A percentile compares a stretch with the other conserved stretches of the same genome.
These are phyloP conservation scores for Falco punctatus DNA, from an alignment of 2,113 vertebrate genomes.

Conservation along the genomic window DNA sequence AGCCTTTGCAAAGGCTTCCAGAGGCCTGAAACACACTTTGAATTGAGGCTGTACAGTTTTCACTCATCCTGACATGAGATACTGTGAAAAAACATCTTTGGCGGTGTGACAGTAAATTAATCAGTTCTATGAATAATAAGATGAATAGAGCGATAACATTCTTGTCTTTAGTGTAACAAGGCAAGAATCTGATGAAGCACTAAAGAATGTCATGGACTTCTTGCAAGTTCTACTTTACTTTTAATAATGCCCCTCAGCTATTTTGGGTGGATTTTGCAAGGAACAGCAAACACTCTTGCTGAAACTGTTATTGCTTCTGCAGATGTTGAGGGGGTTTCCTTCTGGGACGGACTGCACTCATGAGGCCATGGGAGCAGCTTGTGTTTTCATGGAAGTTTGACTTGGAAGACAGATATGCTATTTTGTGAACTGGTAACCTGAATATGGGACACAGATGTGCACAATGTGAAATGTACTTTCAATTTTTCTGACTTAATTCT, in stretches of 20 bases:
- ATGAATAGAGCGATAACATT: not conserved
- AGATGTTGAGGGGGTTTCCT: conserved; percentile 15
- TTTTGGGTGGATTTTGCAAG: not conserved
- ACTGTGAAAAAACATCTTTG: conserved; percentile 3
- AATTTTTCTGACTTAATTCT: conserved; percentile 30
- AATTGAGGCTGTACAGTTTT: not conserved
- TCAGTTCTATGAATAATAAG: not conserved
- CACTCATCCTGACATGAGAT: not conserved
- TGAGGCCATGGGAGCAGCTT: not conserved
- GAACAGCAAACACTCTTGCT: not conserved
- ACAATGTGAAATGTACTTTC: not conserved
- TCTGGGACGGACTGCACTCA: not conserved
- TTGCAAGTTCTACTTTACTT: not conserved
- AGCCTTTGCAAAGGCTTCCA: not conserved
- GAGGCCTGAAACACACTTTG: not conserved
- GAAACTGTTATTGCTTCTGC: not conserved
- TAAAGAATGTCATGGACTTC: not conserved
- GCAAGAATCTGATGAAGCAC: not conserved
- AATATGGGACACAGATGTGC: conserved; percentile 31
- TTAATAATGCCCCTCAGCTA: not conserved
- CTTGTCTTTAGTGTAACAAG: not conserved
- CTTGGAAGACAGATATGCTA: not conserved
- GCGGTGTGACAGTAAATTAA: not conserved
- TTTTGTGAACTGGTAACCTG: not conserved
- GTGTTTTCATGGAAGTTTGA: not conserved